Evolutionary conservation across 2,888 invertebrate genomes (phyloP), one percentile per base, ranked within the genome.

Genomic region (Eupithecia subumbrata): DNA sequence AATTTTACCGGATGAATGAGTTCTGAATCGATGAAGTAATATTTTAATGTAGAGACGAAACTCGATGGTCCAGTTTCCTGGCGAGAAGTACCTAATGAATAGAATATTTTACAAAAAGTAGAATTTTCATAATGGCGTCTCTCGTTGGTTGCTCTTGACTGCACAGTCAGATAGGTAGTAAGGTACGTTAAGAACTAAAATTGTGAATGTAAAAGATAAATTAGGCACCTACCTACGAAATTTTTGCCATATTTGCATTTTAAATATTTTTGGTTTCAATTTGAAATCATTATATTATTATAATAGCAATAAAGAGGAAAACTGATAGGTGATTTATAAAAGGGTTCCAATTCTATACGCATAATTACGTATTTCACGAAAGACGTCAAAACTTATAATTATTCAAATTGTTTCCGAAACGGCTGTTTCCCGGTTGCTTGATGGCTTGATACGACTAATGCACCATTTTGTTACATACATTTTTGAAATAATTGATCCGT

Each of bases 331-430:
- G n/a, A 34, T 34, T 45, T 45, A n/a, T n/a, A 12, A n/a, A n/a
- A 48, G 48, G n/a, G 43, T 68, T 72, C 7, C 52, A 16, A 8
- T 37, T 67, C 72, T 72, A 72, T 67, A 40, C 48, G 16, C 7
- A 0, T 40, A 14, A 37, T 12, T 52, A 37, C 18, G 40, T 56
- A 37, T 45, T 73, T 63, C 12, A 66, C n/a, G 48, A 18, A n/a
- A 70, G 66, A 66, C 64, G 43, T 43, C 22, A 60, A 71, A 87
- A 87, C 86, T 87, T 78, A 82, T 84, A 85, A 90, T 89, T 90
- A 89, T 89, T 90, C 85, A 90, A 90, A 89, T 89, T 86, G 83
- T 85, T 85, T 71, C 56, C 12, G 71, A 56, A 56, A 74, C 71
- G 72, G 67, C 71, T 70, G 76, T 76, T 72, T 74, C 70, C 12